Base-by-base conservation (phyloP, 2,113 vertebrate species). In the Toxostoma redivivum region DNA sequence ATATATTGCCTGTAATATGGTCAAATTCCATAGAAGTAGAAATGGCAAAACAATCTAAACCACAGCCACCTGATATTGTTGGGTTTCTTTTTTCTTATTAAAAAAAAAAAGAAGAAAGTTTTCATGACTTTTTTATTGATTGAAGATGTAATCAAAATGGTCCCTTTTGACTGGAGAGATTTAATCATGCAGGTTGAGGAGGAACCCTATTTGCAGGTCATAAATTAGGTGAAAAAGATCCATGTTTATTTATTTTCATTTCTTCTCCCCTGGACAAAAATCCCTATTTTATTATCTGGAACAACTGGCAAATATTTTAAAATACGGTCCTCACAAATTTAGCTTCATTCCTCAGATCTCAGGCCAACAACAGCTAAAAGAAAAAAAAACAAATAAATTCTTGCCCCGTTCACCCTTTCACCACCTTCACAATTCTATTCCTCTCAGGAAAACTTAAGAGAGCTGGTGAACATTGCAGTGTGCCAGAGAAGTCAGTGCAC, bases 181-280 rank as follows among this genome's bases (percentile, higher is more conserved):
- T 92, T 91, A 95, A 94, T 95, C 53, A 74, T 40, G 48, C 47
- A 71, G 48, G 61, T 51, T 91, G 76, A 73, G n/a, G 79, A 94
- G 80, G 77, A 95, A 82, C 24, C 25, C 14, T 70, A 82, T 91
- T 97, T 93, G 38, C 71, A 95, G 60, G 24, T 90, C 51, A 10
- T 96, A 96, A 96, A 96, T 95, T 90, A 93, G 44, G 85, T 93
- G 76, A 74, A 94, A 96, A 96, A 62, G 30, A 77, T 66, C 38
- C 48, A 56, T 86, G 76, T 90, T 95, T 94, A 69, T 95, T 92
- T 96, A 90, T 92, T 97, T 95, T 95, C 31, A 76, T 94, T 94
- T 71, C 33, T 93, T 88, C 47, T 91, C 62, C 38, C 69, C 60
- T 67, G 76, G 56, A 87, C 61, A 96, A 88, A 95, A 96, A 83